Conservation (phyloP, 2,113 vertebrate genomes). For the Equus przewalskii region DNA sequence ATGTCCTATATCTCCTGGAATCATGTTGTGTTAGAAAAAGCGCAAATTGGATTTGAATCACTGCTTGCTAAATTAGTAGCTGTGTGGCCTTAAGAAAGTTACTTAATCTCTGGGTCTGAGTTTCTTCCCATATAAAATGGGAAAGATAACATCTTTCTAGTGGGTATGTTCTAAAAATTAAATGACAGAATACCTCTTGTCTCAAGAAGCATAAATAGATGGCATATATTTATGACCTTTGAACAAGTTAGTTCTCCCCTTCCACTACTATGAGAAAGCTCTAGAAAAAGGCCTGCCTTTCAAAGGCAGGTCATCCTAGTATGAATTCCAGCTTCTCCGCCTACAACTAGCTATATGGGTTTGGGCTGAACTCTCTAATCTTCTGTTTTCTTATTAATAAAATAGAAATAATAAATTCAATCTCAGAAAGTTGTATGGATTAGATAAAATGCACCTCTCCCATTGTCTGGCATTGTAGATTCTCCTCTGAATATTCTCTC, state of each 20-base stretch:
- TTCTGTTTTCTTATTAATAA: slow-evolving; percentile 42
- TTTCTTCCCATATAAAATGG: background rate
- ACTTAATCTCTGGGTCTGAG: background rate
- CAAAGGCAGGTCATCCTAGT: background rate
- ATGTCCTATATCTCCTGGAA: background rate
- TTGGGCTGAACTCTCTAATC: background rate
- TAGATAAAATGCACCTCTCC: background rate
- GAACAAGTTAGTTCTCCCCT: background rate
- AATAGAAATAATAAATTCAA: slow-evolving; percentile 34
- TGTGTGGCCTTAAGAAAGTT: background rate
- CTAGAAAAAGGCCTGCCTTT: background rate
- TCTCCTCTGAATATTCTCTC: background rate
- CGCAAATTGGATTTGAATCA: background rate
- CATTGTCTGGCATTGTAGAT: background rate
- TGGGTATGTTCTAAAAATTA: slow-evolving; percentile 3
- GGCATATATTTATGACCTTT: background rate
- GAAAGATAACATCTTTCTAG: slow-evolving; percentile 15
- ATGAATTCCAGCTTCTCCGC: slow-evolving; percentile 12
- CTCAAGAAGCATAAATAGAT: background rate
- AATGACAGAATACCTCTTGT: background rate
- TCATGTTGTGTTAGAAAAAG: background rate
- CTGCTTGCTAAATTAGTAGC: background rate
- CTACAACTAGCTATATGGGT: background rate
- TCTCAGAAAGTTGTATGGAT: background rate
- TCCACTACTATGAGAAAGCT: background rate